phyloP scores from a whole-genome alignment of 2,797 vertebrate species.

The Acanthurus tractus region DNA sequence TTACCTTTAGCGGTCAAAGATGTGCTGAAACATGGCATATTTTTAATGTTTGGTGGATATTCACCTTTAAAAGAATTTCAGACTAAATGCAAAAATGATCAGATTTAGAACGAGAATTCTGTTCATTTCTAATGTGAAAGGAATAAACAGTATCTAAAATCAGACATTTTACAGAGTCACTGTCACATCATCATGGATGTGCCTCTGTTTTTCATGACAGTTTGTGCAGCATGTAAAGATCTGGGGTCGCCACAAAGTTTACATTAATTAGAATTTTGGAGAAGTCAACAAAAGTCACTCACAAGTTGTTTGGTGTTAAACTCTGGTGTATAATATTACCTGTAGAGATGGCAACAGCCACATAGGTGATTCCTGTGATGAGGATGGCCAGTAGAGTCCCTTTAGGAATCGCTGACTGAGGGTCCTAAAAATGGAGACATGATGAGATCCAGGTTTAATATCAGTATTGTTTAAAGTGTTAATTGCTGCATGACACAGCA shows the following conservation, averaged over 20 bases:
- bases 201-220: not conserved
- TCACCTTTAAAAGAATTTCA: not conserved
- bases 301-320: not conserved
- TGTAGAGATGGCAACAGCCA: conserved; percentile 91
- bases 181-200: no score
- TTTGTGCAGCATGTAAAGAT: not conserved
- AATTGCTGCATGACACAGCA: no score
- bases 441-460: not conserved
- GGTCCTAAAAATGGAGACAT: conserved; percentile 87
- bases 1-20: no score
- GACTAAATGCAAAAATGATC: no score
- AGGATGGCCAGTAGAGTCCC: conserved; percentile 96
- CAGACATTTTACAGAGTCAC: no score
- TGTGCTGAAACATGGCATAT: no score
- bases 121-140: no score
- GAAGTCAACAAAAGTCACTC: not conserved
- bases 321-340: conserved; percentile 78
- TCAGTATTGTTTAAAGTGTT: not conserved
- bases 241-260: not conserved
- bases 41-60: not conserved
- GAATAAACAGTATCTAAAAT: no score
- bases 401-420: conserved; percentile 96
- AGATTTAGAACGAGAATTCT: no score
- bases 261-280: not conserved
- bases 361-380: conserved; percentile 94